phyloP scores from a whole-genome alignment of 2,113 vertebrate species.

The Sapajus apella region DNA sequence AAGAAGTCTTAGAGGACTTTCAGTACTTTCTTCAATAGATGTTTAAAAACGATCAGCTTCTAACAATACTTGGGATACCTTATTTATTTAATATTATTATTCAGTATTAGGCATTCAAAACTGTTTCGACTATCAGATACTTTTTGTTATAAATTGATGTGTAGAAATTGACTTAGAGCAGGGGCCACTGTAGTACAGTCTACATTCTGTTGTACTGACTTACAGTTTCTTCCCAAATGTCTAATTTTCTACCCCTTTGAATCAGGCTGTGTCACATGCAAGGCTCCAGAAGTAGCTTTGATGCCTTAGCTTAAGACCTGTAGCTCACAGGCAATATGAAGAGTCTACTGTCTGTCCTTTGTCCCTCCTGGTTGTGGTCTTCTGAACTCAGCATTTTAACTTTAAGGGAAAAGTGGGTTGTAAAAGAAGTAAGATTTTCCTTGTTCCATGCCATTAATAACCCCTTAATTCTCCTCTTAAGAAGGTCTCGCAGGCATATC shows the following conservation, averaged over 20 bases:
- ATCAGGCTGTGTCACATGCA: neutral
- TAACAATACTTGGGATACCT: neutral
- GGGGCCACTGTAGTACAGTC: neutral
- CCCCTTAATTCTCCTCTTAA: neutral
- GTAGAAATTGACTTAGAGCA: neutral
- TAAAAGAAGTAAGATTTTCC: neutral
- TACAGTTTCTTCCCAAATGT: neutral
- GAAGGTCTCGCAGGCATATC: neutral
- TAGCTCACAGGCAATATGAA: neutral
- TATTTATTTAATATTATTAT: neutral
- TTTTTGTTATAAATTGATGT: neutral
- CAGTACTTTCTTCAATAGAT: neutral
- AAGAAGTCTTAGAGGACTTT: neutral
- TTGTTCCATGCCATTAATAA: neutral
- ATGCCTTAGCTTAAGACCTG: neutral
- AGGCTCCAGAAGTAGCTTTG: neutral
- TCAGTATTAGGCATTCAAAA: neutral
- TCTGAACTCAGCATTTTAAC: neutral
- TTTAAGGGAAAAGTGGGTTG: neutral
- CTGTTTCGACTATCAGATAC: neutral
- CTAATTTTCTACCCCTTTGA: neutral
- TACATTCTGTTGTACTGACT: neutral
- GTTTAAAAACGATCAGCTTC: neutral
- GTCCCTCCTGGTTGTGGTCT: neutral
- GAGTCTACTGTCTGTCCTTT: neutral